phyloP scores from a whole-genome alignment of 2,888 invertebrate genomes.

The Tipula vernalis region DNA sequence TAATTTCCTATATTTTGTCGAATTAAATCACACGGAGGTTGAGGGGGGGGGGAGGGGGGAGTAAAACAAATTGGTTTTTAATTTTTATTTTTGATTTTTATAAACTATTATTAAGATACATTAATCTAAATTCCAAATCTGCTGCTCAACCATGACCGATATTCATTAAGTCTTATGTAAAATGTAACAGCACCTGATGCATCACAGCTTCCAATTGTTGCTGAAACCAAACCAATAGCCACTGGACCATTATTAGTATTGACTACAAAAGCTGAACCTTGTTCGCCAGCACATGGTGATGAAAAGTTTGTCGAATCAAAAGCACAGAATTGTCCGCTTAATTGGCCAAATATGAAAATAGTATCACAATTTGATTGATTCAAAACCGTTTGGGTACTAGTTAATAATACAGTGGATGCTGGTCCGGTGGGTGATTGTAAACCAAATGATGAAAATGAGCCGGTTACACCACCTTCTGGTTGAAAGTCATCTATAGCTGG shows the following conservation, averaged over 20 bases:
- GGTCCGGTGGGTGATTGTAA: neutral
- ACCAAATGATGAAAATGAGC: neutral
- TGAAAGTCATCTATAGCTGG: neutral
- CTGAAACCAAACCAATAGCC: neutral
- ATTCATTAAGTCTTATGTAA: neutral
- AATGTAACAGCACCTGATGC: neutral
- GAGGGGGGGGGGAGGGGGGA: neutral
- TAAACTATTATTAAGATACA: neutral
- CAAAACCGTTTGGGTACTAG: neutral
- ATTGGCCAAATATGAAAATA: neutral
- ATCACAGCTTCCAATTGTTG: neutral
- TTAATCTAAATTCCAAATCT: neutral
- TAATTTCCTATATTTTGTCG: neutral
- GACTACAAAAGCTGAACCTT: neutral
- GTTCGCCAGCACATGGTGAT: neutral
- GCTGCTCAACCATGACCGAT: neutral
- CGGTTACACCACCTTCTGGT: neutral
- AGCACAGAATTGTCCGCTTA: neutral
- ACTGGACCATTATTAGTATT: neutral
- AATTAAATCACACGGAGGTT: neutral
- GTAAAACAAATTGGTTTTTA: neutral
- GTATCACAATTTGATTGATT: neutral
- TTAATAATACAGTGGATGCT: neutral
- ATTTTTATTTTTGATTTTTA: neutral
- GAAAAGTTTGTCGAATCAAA: neutral